Conservation (phyloP, 2,113 vertebrate species). For the Echinops telfairi region DNA sequence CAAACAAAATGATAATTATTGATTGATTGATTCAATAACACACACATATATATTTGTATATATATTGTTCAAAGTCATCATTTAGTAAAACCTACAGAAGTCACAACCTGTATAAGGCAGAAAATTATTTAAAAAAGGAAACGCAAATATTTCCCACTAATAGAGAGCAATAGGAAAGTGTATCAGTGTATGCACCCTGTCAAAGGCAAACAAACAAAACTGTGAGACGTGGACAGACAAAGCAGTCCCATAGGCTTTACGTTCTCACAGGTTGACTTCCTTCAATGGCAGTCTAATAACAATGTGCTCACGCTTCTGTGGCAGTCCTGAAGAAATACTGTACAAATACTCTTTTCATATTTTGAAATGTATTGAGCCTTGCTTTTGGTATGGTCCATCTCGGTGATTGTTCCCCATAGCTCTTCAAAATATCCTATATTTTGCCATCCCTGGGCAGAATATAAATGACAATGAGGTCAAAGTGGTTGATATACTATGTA, state of each 20-base stretch:
- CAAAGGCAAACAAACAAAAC: neutral
- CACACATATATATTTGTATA: neutral
- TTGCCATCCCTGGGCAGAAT: neutral
- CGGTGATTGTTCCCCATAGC: neutral
- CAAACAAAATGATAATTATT: neutral
- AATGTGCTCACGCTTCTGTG: neutral
- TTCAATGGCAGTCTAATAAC: neutral
- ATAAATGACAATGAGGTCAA: neutral
- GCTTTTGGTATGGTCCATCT: neutral
- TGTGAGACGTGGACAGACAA: neutral
- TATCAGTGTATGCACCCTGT: too few species aligned
- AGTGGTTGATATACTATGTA: neutral
- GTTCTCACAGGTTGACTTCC: neutral
- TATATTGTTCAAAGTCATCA: neutral
- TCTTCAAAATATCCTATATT: neutral
- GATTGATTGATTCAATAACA: conserved; percentile 23
- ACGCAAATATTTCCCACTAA: neutral
- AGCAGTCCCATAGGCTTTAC: neutral
- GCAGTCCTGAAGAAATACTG: neutral
- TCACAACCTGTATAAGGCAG: neutral
- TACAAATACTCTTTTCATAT: neutral
- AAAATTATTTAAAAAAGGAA: neutral
- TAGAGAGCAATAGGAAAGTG: too few species aligned
- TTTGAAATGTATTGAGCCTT: neutral
- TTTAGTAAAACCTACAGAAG: neutral